phyloP scores from a whole-genome alignment of 2,888 invertebrate genomes.

The Hedya salicella region DNA sequence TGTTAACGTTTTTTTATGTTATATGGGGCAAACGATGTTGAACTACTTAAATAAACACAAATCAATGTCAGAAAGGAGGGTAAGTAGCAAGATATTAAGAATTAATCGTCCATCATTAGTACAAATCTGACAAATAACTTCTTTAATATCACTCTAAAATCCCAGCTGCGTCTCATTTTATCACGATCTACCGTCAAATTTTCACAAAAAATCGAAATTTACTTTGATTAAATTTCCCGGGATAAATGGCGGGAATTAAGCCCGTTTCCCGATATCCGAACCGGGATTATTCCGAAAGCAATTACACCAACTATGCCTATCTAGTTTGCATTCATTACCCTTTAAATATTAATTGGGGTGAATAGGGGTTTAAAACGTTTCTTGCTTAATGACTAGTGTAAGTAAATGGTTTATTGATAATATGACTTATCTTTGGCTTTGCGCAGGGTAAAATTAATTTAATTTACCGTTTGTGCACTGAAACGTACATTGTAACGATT shows the following conservation, averaged over 20 bases:
- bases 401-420: constrained; percentile 2
- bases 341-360: constrained; percentile 38
- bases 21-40: too few species aligned
- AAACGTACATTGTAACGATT: too few species aligned
- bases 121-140: not conserved
- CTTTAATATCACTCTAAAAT: not conserved
- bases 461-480: too few species aligned
- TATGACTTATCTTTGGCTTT: not conserved
- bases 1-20: too few species aligned
- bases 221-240: constrained; percentile 29
- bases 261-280: constrained; percentile 10
- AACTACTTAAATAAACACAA: too few species aligned
- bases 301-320: constrained; percentile 33
- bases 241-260: constrained; percentile 24
- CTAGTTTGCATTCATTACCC: constrained; percentile 37
- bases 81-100: too few species aligned
- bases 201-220: constrained; percentile 23
- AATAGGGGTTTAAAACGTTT: constrained; percentile 7
- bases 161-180: constrained; percentile 16
- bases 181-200: constrained; percentile 21
- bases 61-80: too few species aligned
- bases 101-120: not conserved
- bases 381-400: constrained; percentile 16
- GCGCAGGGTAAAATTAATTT: not conserved
- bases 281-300: constrained; percentile 31